Conservation (phyloP, 2,113 vertebrate genomes). For the Delphinapterus leucas region DNA sequence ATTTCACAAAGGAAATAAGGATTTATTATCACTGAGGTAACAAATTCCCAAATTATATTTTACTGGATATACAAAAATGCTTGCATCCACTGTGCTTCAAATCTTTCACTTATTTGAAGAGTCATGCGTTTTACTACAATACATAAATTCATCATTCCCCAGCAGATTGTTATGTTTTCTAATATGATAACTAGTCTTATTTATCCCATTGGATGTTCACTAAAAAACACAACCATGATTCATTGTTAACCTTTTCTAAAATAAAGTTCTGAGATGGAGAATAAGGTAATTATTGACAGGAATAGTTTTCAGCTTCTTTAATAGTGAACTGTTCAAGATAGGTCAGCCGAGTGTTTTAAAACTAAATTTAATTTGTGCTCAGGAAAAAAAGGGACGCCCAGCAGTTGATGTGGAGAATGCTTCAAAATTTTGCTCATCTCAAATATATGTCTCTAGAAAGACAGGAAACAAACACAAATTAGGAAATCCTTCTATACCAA, state of each 20-base stretch:
- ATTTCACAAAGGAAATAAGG: slow-evolving; percentile 43
- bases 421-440: neutral
- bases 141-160: neutral
- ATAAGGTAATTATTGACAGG: neutral
- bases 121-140: neutral
- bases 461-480: neutral
- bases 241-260: neutral
- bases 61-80: neutral
- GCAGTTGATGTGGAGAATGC: neutral
- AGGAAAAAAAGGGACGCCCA: neutral
- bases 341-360: neutral
- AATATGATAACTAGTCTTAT: neutral
- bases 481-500: neutral
- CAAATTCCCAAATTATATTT: slow-evolving; percentile 17
- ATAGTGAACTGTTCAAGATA: neutral
- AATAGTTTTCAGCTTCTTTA: neutral
- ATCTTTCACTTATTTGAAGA: neutral
- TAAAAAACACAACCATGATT: neutral
- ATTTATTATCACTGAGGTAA: slow-evolving; percentile 22
- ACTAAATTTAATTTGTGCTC: neutral
- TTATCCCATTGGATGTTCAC: neutral
- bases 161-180: neutral
- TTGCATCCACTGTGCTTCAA: neutral
- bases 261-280: neutral
- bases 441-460: neutral